Evolutionary conservation across 2,888 invertebrate genomes (phyloP), one percentile per base, ranked within the genome.

Genomic region (Agrotis ipsilon): DNA sequence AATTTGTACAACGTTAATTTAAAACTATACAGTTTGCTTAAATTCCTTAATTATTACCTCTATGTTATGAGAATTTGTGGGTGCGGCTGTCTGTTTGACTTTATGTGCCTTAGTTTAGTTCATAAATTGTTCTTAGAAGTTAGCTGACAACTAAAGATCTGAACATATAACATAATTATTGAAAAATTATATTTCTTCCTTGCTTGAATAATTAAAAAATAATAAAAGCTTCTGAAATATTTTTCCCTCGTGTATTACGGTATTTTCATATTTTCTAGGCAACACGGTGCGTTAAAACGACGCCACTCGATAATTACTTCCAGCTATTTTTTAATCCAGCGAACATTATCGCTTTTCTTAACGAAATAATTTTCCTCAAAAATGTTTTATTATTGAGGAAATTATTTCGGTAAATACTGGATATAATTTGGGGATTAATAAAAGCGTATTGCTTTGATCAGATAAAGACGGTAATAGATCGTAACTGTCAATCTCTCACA

Each of bases 1-100:
- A 84, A 83, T 80, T 82, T 73, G 69, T 71, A 71, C 81, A 65
- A 73, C 69, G 79, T 74, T 76, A 51, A 78, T 78, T 72, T 83
- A 79, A 81, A 82, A 81, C 72, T 83, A 62, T 72, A 72, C 58
- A 76, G 68, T 67, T 80, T 81, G 62, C 66, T 70, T 81, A 79
- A 81, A 77, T 65, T 70, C 68, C 66, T 81, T 80, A 81, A 82
- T 77, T 73, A 70, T 74, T 81, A 52, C 78, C 27, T 64, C n/a
- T 48, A 60, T 64, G 6, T 67, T 67, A 66, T 65, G 66, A 67
- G 52, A 59, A 66, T 68, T 60, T 48, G 63, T 73, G 49, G 57
- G 32, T 58, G 39, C 19, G 16, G 18, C 49, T 66, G 59, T 71
- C 77, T 43, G 21, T 24, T 51, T 51, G 54, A 77, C 63, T 71